Evolutionary conservation across 2,888 invertebrate genomes (phyloP).

Genomic region (Scaptomyza flava): DNA sequence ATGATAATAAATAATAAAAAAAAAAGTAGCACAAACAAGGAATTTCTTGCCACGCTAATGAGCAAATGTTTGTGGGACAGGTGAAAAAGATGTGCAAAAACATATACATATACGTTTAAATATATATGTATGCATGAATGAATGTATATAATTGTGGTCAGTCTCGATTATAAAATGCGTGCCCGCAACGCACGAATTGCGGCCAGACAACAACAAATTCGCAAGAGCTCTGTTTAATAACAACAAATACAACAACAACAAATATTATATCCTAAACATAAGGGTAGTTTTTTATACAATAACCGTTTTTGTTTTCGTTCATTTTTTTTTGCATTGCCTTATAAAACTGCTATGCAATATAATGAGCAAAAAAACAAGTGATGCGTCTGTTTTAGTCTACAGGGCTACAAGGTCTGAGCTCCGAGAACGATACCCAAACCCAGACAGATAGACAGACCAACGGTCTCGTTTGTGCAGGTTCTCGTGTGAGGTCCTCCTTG

Average conservation of each 20-base stretch:
- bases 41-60: constrained; percentile 50
- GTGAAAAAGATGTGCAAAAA: constrained; percentile 37
- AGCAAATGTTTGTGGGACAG: constrained; percentile 54
- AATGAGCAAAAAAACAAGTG: constrained; percentile 73
- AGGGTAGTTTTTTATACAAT: constrained; percentile 64
- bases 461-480: not conserved
- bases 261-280: constrained; percentile 39
- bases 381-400: constrained; percentile 23
- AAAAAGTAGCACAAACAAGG: not conserved
- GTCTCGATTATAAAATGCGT: constrained; percentile 70
- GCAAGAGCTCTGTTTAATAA: constrained; percentile 60
- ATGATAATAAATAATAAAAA: not conserved
- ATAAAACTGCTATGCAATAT: constrained; percentile 52
- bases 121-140: too few relatives aligned
- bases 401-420: not conserved
- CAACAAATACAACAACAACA: constrained; percentile 18
- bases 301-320: constrained; percentile 23
- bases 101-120: too few relatives aligned
- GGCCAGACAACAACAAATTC: constrained; percentile 31
- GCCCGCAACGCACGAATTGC: constrained; percentile 59
- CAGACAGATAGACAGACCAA: constrained; percentile 33
- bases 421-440: constrained; percentile 13
- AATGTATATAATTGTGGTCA: constrained; percentile 64
- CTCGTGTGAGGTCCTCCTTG: constrained; percentile 40
- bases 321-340: constrained; percentile 4